Evolutionary conservation across 2,797 vertebrate genomes (phyloP).

Genomic region (Xyrichtys novacula): DNA sequence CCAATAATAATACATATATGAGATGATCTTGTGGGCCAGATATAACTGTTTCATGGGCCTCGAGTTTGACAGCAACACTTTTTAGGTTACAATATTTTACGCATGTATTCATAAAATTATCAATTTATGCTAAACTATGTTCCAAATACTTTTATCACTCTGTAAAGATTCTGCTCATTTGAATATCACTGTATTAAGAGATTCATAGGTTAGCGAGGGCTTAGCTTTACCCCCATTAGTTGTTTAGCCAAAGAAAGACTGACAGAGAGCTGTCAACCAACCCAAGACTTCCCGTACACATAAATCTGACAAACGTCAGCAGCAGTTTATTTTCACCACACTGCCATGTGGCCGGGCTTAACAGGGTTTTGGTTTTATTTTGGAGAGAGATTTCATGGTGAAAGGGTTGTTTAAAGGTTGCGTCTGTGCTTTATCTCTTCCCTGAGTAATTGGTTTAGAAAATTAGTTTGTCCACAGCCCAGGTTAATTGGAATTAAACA

Average conservation of each 20-base stretch:
- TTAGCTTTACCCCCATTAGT: constrained; percentile 35
- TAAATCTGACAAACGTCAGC: constrained; percentile 56
- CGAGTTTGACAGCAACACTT: too few relatives aligned
- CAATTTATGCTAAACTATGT: too few relatives aligned
- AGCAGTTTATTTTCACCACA: constrained; percentile 31
- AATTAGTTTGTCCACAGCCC: constrained; percentile 74
- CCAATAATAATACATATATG: too few relatives aligned
- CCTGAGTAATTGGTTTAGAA: constrained; percentile 78
- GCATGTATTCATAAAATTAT: too few relatives aligned
- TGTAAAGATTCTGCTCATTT: too few relatives aligned
- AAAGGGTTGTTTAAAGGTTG: constrained; percentile 72
- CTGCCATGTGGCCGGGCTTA: constrained; percentile 42
- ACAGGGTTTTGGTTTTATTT: constrained; percentile 47
- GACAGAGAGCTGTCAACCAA: constrained; percentile 45
- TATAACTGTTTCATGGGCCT: too few relatives aligned
- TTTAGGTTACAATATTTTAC: too few relatives aligned
- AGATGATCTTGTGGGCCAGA: too few relatives aligned
- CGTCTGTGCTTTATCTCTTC: constrained; percentile 66
- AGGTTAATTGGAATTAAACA: constrained; percentile 80
- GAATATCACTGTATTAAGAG: too few relatives aligned
- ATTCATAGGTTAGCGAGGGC: constrained; percentile 11
- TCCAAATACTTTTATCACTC: too few relatives aligned
- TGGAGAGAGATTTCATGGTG: constrained; percentile 39
- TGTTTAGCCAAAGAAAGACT: constrained; percentile 36
- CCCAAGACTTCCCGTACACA: constrained; percentile 44